These are phyloP conservation scores for Leptatherina wallacei DNA, from an alignment of 2,797 vertebrate genomes.

Conservation along the genomic window DNA sequence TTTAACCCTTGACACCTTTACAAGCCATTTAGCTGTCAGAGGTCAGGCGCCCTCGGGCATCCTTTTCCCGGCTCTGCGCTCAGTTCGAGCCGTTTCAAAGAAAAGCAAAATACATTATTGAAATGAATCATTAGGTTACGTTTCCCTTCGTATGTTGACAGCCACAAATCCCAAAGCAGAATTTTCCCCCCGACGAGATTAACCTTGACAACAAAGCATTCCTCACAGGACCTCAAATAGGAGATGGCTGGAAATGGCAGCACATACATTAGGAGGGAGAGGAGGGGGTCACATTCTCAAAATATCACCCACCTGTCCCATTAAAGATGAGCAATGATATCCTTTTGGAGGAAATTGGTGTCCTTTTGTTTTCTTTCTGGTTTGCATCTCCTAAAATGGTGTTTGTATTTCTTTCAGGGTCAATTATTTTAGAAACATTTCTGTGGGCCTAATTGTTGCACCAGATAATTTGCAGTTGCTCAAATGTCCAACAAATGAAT, in stretches of 20 bases:
- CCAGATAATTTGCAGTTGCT: not conserved
- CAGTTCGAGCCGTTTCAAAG: constrained; percentile 42
- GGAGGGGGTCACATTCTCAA: constrained; percentile 48
- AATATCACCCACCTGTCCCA: constrained; percentile 66
- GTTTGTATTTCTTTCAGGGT: not conserved
- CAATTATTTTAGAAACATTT: not conserved
- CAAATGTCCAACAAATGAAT: not conserved
- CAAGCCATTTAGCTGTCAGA: constrained; percentile 81
- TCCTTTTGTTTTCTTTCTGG: constrained; percentile 15
- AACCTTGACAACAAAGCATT: constrained; percentile 77
- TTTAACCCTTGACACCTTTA: constrained; percentile 85
- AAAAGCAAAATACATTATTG: constrained; percentile 49
- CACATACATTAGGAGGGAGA: constrained; percentile 18
- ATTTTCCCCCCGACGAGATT: constrained; percentile 44
- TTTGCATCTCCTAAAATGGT: constrained; percentile 15
- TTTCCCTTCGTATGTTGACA: constrained; percentile 71
- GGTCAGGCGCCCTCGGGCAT: constrained; percentile 72
- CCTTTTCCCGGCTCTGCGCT: constrained; percentile 45
- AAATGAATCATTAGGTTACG: constrained; percentile 66
- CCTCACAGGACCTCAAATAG: constrained; percentile 63
- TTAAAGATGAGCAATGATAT: constrained; percentile 68
- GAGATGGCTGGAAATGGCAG: constrained; percentile 53
- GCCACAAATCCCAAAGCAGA: constrained; percentile 63
- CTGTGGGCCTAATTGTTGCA: not conserved
- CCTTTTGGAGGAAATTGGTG: constrained; percentile 41